Evolutionary conservation across 2,113 vertebrate genomes (phyloP).

Genomic region (Myrmecophaga tridactyla): DNA sequence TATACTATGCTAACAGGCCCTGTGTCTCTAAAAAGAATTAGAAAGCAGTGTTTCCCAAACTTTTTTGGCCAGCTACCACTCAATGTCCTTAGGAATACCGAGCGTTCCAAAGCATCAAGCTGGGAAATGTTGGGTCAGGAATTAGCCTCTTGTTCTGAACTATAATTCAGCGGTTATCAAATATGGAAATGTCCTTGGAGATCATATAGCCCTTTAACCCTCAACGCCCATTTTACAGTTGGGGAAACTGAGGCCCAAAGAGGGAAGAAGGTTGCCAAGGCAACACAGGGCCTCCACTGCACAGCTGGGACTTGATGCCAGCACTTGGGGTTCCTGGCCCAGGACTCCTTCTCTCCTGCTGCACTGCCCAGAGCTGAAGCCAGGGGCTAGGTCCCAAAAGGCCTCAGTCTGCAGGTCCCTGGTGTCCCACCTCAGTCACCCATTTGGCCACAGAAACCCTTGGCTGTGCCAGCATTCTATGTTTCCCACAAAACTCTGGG

Average conservation of each 20-base stretch:
- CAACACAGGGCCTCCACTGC: neutral
- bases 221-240: neutral
- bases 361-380: neutral
- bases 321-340: neutral
- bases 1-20: neutral
- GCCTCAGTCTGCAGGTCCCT: neutral
- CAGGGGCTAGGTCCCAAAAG: neutral
- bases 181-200: neutral
- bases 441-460: accelerated
- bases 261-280: neutral
- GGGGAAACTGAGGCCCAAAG: neutral
- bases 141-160: neutral
- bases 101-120: accelerated
- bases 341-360: neutral
- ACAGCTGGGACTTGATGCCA: neutral
- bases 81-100: neutral
- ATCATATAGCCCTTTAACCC: neutral
- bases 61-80: neutral
- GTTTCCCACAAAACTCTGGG: neutral
- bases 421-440: neutral
- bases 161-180: neutral
- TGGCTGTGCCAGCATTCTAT: too few species aligned
- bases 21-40: neutral
- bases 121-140: neutral
- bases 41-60: neutral